Base-by-base conservation (phyloP, 2,113 vertebrate species). In the Nycticryphes semicollaris region DNA sequence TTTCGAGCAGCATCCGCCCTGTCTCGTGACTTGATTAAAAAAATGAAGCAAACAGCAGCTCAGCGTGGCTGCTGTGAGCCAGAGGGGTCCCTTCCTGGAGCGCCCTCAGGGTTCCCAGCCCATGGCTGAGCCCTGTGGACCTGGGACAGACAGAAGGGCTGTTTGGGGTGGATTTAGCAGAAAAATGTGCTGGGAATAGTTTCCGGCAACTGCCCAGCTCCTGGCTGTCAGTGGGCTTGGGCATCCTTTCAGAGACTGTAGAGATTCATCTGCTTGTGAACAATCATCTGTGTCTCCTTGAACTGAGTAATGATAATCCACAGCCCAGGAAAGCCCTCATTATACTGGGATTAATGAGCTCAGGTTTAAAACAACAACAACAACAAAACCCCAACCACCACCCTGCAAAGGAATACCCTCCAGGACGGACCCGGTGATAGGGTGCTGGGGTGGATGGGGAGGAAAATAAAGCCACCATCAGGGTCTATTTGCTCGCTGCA, bases 11-110 rank as follows among this genome's bases (percentile, higher is more conserved):
- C 62, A 66, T 83, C 93, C 72, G 3, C 90, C 92, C 89, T 3
- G 31, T 92, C 94, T 95, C 15, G 8, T 93, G 95, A 89, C 92
- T 93, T 41, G 90, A 83, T 94, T 93, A 63, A 85, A 93, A 89
- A 83, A 89, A 84, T 62, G 48, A 91, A 90, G 82, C 75, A 35
- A 64, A 68, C 35, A 17, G 54, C 41, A 56, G 59, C 2, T 6
- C 62, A 27, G 56, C 2, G 27, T 48, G 85, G 82, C 78, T 84
- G 70, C 87, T 70, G 64, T 3, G 87, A 74, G 76, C 62, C 0
- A 3, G 24, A 54, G 51, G 23, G 51, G 23, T 89, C n/a, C 63
- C 54, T 94, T 53, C 33, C 45, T 54, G 0, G 30, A 63, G 35
- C 21, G 35, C 72, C 33, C 12, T 1, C 1, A 7, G 80, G 16